Percentiles rank a stretch among this genome's conserved stretches.
These are phyloP conservation scores for Astyanax mexicanus DNA, from an alignment of 2,797 vertebrate genomes.

Conservation along the genomic window DNA sequence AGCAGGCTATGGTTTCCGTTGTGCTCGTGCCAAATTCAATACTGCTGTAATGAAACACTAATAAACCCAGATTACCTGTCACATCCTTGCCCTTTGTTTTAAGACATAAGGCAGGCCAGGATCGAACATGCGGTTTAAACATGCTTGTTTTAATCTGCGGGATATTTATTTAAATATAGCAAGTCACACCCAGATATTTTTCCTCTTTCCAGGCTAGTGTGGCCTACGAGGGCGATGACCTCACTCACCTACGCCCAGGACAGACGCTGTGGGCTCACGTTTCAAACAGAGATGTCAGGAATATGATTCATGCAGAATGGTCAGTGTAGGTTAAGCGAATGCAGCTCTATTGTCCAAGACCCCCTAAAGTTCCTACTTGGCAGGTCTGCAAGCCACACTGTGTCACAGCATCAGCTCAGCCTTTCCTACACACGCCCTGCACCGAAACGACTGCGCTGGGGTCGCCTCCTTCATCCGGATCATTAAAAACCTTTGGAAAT, in stretches of 20 bases:
- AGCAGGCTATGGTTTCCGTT: conserved; percentile 33
- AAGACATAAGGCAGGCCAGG: background rate
- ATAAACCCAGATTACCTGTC: conserved; percentile 32
- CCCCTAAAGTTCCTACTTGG: conserved; percentile 34
- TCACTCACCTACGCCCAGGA: conserved; percentile 7
- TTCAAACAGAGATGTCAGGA: conserved; percentile 38
- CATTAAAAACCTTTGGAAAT: conserved; percentile 51
- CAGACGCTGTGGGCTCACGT: conserved; percentile 14
- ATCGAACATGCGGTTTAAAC: background rate
- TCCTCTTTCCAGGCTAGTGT: conserved; percentile 1
- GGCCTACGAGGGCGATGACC: background rate
- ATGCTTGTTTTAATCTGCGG: conserved; percentile 10
- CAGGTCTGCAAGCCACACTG: background rate
- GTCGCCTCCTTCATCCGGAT: conserved; percentile 46
- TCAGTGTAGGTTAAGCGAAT: conserved; percentile 23
- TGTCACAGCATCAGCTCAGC: conserved; percentile 5
- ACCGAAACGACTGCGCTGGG: conserved; percentile 42
- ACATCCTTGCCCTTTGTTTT: background rate
- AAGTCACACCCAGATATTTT: conserved; percentile 25
- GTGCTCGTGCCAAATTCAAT: conserved; percentile 42
- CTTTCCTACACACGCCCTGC: conserved; percentile 54
- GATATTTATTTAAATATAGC: conserved; percentile 24
- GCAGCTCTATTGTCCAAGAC: conserved; percentile 27
- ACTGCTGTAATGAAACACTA: conserved; percentile 47
- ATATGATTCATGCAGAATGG: conserved; percentile 29